phyloP scores from a whole-genome alignment of 92 coral and sea anemone genomes.

The Parazoanthus swiftii region DNA sequence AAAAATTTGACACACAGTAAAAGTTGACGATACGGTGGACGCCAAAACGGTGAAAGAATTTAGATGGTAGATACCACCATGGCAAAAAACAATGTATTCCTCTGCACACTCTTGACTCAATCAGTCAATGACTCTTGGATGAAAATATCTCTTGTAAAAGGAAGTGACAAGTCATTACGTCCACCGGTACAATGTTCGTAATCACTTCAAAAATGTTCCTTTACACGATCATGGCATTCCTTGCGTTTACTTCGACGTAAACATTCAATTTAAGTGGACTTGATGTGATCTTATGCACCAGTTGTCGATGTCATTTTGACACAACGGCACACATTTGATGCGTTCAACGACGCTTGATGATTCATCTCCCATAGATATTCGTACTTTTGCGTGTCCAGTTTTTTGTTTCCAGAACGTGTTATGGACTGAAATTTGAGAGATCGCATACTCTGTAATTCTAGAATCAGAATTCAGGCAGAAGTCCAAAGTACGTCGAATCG shows the following conservation, averaged over 20 bases:
- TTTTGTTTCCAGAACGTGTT: conserved; percentile 6
- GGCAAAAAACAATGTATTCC: background rate
- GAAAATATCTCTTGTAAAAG: background rate
- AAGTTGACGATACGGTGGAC: background rate
- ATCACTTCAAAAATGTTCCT: background rate
- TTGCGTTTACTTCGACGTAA: background rate
- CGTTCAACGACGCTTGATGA: background rate
- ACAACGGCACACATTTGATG: background rate
- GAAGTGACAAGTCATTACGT: background rate
- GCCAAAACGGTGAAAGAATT: background rate
- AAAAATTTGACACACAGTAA: background rate
- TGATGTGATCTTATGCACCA: too few species aligned
- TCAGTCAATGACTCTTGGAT: too few species aligned
- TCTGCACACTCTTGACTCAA: too few species aligned
- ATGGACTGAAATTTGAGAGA: background rate
- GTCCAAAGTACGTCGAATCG: background rate
- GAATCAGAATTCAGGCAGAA: background rate
- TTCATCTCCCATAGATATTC: background rate
- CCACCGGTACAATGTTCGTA: background rate
- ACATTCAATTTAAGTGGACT: background rate
- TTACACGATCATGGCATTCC: background rate
- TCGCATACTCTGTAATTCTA: background rate
- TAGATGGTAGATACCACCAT: background rate
- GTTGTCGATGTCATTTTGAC: background rate
- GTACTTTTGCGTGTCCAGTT: background rate